Conservation (phyloP, 2,113 vertebrate genomes). For the Tympanuchus pallidicinctus region DNA sequence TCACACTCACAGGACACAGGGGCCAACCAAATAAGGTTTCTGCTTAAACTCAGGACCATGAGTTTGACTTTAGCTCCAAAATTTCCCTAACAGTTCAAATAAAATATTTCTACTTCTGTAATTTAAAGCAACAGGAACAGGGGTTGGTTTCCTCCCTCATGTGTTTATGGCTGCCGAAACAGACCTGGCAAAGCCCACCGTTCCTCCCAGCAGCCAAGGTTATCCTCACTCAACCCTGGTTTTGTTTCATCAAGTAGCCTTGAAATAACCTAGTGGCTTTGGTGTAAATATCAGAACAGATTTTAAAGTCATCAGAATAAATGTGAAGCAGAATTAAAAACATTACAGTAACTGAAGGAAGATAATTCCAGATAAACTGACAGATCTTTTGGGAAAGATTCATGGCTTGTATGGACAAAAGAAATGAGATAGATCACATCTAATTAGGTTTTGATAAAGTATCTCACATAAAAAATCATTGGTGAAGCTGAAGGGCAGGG, state of each 20-base stretch:
- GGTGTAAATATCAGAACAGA: background rate
- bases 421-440: background rate
- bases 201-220: background rate
- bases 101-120: background rate
- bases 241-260: background rate
- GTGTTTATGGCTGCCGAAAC: background rate
- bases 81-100: background rate
- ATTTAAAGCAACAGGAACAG: too few relatives aligned
- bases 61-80: background rate
- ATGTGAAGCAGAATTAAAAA: background rate
- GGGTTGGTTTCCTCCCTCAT: background rate
- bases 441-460: background rate
- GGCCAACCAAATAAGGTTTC: background rate
- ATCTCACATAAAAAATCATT: background rate
- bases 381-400: background rate
- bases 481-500: background rate
- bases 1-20: background rate
- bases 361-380: background rate
- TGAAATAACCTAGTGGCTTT: background rate
- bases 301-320: background rate
- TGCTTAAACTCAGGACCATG: background rate
- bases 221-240: background rate
- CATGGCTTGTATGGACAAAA: background rate
- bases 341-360: background rate
- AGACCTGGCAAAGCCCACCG: background rate